Evolutionary conservation across 2,113 vertebrate species (phyloP).

Genomic region (Collichthys lucidus): DNA sequence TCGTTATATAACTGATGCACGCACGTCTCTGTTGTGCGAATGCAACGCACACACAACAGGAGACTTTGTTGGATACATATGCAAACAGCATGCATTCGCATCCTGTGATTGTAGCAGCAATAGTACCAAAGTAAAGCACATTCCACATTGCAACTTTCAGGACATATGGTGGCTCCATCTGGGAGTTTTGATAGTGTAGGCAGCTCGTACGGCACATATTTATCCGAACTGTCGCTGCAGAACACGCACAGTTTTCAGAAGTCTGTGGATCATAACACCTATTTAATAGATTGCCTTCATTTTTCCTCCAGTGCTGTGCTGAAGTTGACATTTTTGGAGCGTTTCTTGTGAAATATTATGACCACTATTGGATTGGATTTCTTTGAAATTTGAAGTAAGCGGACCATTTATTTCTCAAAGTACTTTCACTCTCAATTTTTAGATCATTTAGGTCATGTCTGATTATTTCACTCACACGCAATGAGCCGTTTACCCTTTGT

Average conservation of each 20-base stretch:
- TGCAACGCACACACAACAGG: neutral
- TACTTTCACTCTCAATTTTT: neutral
- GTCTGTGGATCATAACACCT: neutral
- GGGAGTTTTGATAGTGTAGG: conserved; percentile 21
- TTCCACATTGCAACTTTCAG: conserved; percentile 20
- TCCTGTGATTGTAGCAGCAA: conserved; percentile 8
- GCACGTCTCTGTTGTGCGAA: neutral
- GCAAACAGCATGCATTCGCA: neutral
- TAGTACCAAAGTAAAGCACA: conserved; percentile 1
- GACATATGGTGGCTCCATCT: conserved; percentile 47
- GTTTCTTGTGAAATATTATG: neutral
- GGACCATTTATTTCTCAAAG: neutral
- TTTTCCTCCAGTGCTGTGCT: neutral
- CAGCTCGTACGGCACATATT: neutral
- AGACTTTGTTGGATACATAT: neutral
- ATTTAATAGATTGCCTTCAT: neutral
- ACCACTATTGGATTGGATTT: neutral
- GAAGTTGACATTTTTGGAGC: neutral
- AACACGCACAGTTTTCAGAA: neutral
- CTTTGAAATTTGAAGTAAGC: neutral
- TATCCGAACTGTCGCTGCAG: conserved; percentile 6
- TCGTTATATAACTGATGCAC: neutral
- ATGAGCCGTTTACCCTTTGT: no score
- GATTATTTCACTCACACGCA: neutral
- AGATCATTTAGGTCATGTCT: neutral